These are phyloP conservation scores for Cygnus olor DNA, from an alignment of 2,797 vertebrate genomes.

Conservation along the genomic window DNA sequence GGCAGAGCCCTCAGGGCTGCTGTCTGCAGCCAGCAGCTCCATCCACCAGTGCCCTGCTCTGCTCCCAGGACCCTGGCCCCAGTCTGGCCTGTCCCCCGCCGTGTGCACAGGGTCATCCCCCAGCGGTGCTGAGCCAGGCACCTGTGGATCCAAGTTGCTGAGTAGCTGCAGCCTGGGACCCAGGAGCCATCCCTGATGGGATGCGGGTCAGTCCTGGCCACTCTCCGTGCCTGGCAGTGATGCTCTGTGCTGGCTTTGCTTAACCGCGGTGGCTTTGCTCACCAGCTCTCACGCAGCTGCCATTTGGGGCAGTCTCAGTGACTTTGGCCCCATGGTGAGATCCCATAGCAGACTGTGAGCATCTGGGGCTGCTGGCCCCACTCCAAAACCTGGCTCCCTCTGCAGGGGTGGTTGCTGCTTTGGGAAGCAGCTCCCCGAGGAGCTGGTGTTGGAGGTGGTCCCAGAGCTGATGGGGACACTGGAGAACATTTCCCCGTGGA, in stretches of 20 bases:
- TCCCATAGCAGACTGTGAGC: background rate
- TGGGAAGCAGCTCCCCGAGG: background rate
- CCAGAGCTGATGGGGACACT: background rate
- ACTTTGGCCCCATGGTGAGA: background rate
- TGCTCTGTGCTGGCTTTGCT: background rate
- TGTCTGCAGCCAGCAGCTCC: background rate
- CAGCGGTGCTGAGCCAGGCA: background rate
- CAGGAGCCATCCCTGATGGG: background rate
- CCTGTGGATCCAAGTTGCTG: rapidly evolving
- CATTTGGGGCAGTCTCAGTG: background rate
- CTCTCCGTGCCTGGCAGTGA: background rate
- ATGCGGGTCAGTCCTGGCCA: background rate
- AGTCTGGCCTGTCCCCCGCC: background rate
- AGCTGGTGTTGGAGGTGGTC: background rate
- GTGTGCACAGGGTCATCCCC: rapidly evolving
- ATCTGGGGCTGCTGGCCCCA: background rate
- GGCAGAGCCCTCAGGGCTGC: background rate
- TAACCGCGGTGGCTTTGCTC: background rate
- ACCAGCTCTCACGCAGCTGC: background rate
- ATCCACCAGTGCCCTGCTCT: background rate
- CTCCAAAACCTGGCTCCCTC: background rate
- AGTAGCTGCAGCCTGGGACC: background rate
- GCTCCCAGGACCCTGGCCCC: rapidly evolving
- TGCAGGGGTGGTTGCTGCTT: background rate
- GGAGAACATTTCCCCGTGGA: rapidly evolving